Base-by-base conservation (phyloP, 1,140 invertebrate species). In the Brevipalpus yothersi region DNA sequence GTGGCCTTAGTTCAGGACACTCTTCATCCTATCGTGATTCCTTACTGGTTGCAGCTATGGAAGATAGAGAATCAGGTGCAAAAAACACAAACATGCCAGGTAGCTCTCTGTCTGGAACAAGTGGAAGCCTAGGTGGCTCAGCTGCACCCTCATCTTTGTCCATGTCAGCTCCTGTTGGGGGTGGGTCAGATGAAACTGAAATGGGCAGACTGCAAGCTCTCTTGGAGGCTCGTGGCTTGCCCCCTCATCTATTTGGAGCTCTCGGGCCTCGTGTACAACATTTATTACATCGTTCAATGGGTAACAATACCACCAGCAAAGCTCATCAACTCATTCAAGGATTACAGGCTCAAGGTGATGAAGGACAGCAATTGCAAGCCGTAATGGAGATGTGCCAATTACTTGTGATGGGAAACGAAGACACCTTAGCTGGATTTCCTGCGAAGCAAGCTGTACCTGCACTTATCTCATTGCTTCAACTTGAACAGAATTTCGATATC, bases 371-470 rank as follows among this genome's bases (percentile, higher is more conserved):
- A 71, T 72, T 96, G 56, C 90, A 96, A 68, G 89, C 93, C 3
- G 90, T 91, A 5, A 94, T 95, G 61, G 92, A 97, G 73, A 95
- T 98, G 89, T 95, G 92, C 68, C 88, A 98, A 75, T 80, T 98
- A 69, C 75, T 99, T 41, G 90, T 99, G 1, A 96, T 98, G 90
- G 93, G 94, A 57, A 99, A 98, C 72, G 94, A 99, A 74, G 94
- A 98, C 68, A 97, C 91, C 1, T 75, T 98, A 12, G 88, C 91
- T 39, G 93, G 93, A 21, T 96, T 98, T 71, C 93, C 93, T 0
- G 86, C 97, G 0, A 91, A 95, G 66, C 90, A 94, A 73, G 91
- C 95, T 13, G 91, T 97, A 13, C 91, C 93, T 12, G 89, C 89
- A 3, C 78, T 98, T 3, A 87, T 90, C 49, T 82, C 78, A 66